Base-by-base conservation (phyloP, 2,888 invertebrate species). In the Drosophila incognita region DNA sequence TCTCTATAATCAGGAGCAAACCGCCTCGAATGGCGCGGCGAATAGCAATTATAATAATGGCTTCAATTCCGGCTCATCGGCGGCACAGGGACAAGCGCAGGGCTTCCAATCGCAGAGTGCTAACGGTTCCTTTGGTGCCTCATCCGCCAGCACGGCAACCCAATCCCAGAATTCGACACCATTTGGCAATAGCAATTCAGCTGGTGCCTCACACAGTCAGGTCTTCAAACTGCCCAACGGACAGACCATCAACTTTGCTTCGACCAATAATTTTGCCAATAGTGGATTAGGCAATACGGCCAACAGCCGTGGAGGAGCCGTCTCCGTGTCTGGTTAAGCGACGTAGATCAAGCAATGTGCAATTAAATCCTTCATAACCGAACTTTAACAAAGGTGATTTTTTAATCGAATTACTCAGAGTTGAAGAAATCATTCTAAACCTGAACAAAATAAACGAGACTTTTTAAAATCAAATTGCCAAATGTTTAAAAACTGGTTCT, bases 221-320 rank as follows among this genome's bases (percentile, higher is more conserved):
- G 89, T 88, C 5, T 94, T 91, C 61, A 83, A 82, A 3, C 80
- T 94, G 29, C 93, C 93, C 33, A 92, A 93, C 77, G 94, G 93
- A 8, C 91, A 93, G 64, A 91, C 91, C 4, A 79, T 94, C 2
- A 93, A 92, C 67, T 90, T 94, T 36, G 87, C 92, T 3, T 91
- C 91, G 54, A 87, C 92, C 5, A 93, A 92, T 68, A 92, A 88
- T 53, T 93, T 93, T 75, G 89, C 92, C 40, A 89, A 91, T 53
- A 92, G 82, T 29, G 88, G 90, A 27, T 57, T 73, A 15, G 87
- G 80, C 7, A 90, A 89, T 40, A 89, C 80, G 0, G 89, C 83
- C 49, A 79, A 74, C 61, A 90, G 91, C 62, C 87, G 73, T 27
- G 90, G 91, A 0, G 80, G 82, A 54, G 82, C 91, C 27, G 83